Percentiles rank a stretch among this genome's conserved stretches.
Conservation (phyloP, 1,140 invertebrate genomes). For the Heliconius hewitsoni region DNA sequence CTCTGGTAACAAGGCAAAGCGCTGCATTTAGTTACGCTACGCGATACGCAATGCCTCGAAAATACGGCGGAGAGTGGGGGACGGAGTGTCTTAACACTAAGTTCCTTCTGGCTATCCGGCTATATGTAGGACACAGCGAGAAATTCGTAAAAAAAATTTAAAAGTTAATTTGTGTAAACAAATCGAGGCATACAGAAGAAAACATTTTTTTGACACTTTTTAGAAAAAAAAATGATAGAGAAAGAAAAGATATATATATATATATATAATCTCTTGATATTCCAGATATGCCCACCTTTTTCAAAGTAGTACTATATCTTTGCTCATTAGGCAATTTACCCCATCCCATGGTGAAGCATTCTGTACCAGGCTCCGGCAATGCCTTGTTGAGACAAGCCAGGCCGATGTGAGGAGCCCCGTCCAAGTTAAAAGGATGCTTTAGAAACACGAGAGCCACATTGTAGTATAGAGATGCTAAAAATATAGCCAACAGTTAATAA, state of each 20-base stretch:
- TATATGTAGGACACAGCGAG: neutral
- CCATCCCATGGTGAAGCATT: constrained; percentile 53
- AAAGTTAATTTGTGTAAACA: too few relatives aligned
- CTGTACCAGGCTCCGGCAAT: constrained; percentile 22
- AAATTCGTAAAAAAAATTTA: neutral
- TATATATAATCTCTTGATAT: neutral
- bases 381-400: constrained; percentile 32
- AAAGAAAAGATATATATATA: neutral
- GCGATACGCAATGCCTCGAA: too few relatives aligned
- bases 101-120: neutral
- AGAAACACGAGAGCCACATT: constrained; percentile 42
- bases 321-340: constrained; percentile 33
- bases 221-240: neutral
- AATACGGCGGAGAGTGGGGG: too few relatives aligned
- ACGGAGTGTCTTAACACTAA: neutral
- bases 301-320: constrained; percentile 34
- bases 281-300: constrained; percentile 41
- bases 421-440: constrained; percentile 34
- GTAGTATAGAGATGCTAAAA: constrained; percentile 41
- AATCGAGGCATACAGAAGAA: too few relatives aligned
- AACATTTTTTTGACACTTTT: too few relatives aligned
- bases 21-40: too few relatives aligned
- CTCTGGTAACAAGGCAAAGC: neutral
- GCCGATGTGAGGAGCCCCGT: constrained; percentile 41
- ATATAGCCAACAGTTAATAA: neutral